Percentiles rank a stretch among this genome's conserved stretches.
Conservation (phyloP, 1,140 invertebrate genomes). For the Bombus vancouverensis region DNA sequence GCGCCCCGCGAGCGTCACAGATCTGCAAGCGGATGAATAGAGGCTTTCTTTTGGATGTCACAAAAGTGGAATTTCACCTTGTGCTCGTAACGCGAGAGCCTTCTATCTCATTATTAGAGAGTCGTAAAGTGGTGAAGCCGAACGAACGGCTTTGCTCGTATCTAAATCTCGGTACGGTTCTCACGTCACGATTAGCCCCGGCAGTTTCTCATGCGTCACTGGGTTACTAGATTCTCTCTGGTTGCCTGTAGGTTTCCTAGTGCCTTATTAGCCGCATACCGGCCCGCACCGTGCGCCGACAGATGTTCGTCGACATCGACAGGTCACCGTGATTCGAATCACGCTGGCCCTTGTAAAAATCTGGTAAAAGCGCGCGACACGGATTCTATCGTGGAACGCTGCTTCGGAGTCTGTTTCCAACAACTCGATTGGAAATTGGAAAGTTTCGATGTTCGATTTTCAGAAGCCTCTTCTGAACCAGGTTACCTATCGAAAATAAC, state of each 20-base stretch:
- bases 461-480: neutral
- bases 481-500: conserved; percentile 13
- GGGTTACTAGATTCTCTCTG: conserved; percentile 65
- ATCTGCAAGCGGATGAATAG: conserved; percentile 53
- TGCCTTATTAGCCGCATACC: conserved; percentile 46
- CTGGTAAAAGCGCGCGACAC: conserved; percentile 40
- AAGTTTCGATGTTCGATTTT: conserved; percentile 16
- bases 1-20: conserved; percentile 15
- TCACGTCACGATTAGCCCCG: conserved; percentile 62
- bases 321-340: conserved; percentile 15
- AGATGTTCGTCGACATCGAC: neutral
- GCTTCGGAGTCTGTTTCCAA: neutral
- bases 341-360: neutral
- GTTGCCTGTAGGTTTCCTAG: conserved; percentile 32
- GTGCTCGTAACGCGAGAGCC: conserved; percentile 33
- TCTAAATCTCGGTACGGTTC: conserved; percentile 62
- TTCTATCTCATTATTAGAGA: conserved; percentile 63
- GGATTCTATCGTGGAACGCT: neutral
- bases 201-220: conserved; percentile 67
- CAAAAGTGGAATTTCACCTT: conserved; percentile 62
- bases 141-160: conserved; percentile 42
- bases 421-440: conserved; percentile 12
- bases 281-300: neutral
- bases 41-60: conserved; percentile 52
- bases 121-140: conserved; percentile 49